Conservation (phyloP, 1,140 invertebrate genomes). For the Conus ventricosus region DNA sequence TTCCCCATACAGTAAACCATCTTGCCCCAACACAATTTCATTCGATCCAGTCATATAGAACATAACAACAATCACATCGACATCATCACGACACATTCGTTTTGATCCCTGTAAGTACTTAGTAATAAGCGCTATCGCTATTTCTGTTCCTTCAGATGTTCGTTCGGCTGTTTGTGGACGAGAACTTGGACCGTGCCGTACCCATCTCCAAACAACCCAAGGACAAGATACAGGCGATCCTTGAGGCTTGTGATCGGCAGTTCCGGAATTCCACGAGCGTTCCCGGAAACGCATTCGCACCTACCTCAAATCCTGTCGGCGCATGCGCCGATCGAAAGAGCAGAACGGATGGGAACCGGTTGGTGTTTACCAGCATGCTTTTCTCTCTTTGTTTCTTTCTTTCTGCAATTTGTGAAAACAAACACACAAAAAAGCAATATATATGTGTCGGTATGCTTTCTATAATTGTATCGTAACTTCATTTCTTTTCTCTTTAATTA, state of each 20-base stretch:
- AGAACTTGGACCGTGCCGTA: conserved; percentile 96
- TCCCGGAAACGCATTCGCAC: conserved; percentile 95
- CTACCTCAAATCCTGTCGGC: conserved; percentile 95
- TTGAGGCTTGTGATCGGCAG: conserved; percentile 96
- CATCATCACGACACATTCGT: no score
- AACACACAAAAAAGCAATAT: not conserved
- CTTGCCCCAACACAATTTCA: no score
- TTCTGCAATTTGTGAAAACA: not conserved
- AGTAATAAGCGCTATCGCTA: no score
- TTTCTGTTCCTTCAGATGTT: conserved; percentile 87
- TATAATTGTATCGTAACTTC: not conserved
- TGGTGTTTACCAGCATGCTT: conserved; percentile 62
- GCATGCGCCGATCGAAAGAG: conserved; percentile 93
- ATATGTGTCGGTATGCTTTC: not conserved
- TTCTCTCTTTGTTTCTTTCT: not conserved
- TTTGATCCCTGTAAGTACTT: no score
- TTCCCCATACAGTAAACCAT: no score
- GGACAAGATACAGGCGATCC: conserved; percentile 98
- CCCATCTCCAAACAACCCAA: conserved; percentile 98
- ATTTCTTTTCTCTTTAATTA: not conserved
- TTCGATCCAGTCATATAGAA: no score
- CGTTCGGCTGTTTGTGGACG: conserved; percentile 96
- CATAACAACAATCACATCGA: no score
- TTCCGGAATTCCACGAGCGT: conserved; percentile 95
- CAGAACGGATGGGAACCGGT: conserved; percentile 82